Evolutionary conservation across 2,113 vertebrate genomes (phyloP).

Genomic region (Micromys minutus): DNA sequence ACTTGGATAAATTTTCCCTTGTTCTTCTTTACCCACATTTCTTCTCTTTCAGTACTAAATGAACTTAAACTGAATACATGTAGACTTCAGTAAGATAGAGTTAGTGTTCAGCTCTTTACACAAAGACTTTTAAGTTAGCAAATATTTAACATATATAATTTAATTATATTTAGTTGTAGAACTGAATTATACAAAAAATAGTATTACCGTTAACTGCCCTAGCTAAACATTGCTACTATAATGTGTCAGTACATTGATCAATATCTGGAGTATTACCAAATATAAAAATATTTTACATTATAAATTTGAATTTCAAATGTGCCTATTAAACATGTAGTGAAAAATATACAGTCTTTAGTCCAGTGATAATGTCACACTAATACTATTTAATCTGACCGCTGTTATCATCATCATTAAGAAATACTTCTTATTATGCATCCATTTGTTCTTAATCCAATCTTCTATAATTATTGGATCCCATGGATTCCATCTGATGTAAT

Average conservation of each 20-base stretch:
- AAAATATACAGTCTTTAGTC: neutral
- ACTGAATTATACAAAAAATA: neutral
- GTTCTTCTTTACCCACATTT: neutral
- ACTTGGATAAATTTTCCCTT: neutral
- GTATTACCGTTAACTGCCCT: neutral
- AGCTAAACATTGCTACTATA: neutral
- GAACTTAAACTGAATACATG: neutral
- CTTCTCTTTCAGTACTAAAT: neutral
- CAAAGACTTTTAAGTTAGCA: neutral
- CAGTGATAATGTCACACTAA: slow-evolving; percentile 22
- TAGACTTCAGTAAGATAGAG: neutral
- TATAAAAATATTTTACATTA: slow-evolving; percentile 40
- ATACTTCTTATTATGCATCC: slow-evolving; percentile 45
- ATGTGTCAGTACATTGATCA: neutral
- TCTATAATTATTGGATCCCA: slow-evolving; percentile 51
- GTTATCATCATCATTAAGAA: slow-evolving; percentile 60
- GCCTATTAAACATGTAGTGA: neutral
- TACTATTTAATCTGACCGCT: neutral
- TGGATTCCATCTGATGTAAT: slow-evolving; percentile 70
- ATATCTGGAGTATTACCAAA: neutral
- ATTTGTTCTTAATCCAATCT: slow-evolving; percentile 64
- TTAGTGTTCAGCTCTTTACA: neutral
- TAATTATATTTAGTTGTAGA: slow-evolving; percentile 6
- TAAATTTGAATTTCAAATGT: neutral
- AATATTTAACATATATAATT: slow-evolving; percentile 36